Evolutionary conservation across 2,888 invertebrate genomes (phyloP), one percentile per base, ranked within the genome.

Genomic region (Tiliacea aurago): DNA sequence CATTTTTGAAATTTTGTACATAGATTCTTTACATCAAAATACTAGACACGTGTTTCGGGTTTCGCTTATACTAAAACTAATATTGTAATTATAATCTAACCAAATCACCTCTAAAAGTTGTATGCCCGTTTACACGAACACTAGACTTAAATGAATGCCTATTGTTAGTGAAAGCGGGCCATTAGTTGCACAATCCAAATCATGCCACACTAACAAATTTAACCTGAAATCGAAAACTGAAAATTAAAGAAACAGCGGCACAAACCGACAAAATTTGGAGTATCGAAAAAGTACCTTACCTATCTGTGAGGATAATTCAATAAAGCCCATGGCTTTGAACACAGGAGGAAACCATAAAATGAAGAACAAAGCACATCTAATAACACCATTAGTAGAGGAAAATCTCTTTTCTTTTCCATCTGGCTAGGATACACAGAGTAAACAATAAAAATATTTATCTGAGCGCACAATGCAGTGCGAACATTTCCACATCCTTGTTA

Each of bases 401-500:
- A 64, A 55, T 69, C 33, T 53, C 71, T 77, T 85, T 73, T 73
- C 55, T 68, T 69, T 64, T 72, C 56, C 77, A 65, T 43, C 51
- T 73, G 45, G 61, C 72, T 41, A 65, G 58, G 70, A 58, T 69
- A 53, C 65, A 75, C 77, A 69, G 56, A 69, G 74, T 76, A 75
- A 74, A 86, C 66, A 86, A 73, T 85, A 81, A 81, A 83, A 85
- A 76, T 76, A 81, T 83, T 74, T 77, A 78, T 78, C 75, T 73
- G 64, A n/a, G 67, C 55, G 66, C 70, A 84, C 81, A 85, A 82
- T 88, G 79, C 78, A 64, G 74, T 70, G 79, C 66, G 74, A 76
- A 77, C 68, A 76, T 85, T 88, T 82, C 80, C 82, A 78, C 85
- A 83, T 88, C 88, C 88, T 87, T 87, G 86, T 86, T 83, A 71